phyloP scores from a whole-genome alignment of 2,113 vertebrate species.

The Thalassoma bifasciatum region DNA sequence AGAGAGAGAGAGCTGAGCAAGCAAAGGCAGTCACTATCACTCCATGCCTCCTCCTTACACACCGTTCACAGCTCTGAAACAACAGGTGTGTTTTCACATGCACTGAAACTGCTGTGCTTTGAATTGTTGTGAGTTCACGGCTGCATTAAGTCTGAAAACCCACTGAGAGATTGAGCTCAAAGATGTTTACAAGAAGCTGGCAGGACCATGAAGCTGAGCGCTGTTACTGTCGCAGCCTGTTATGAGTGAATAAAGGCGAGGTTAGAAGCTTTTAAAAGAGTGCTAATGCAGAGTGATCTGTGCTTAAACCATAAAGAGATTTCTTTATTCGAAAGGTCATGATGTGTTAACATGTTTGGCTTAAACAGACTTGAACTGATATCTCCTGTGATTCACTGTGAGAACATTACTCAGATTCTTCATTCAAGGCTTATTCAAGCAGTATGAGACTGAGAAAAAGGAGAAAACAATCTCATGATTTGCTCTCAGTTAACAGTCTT shows the following conservation, averaged over 20 bases:
- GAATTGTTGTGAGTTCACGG: background rate
- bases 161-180: background rate
- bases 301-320: background rate
- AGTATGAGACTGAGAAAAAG: no score
- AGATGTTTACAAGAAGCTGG: background rate
- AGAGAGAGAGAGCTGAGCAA: slow-evolving; percentile 34
- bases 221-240: background rate
- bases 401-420: no score
- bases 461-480: no score
- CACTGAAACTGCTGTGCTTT: background rate
- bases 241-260: background rate
- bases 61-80: background rate
- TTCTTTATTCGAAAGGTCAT: background rate
- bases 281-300: background rate
- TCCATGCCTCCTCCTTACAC: background rate
- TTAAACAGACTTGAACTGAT: no score
- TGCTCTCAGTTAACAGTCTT: no score
- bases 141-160: background rate
- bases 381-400: no score
- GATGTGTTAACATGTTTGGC: background rate
- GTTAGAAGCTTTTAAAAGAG: background rate
- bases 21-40: slow-evolving; percentile 10
- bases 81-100: background rate
- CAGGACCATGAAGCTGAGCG: background rate
- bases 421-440: no score